A percentile compares a stretch with the other conserved stretches of the same genome.
Conservation (phyloP, 2,113 vertebrate genomes). For the Aplodontia rufa region DNA sequence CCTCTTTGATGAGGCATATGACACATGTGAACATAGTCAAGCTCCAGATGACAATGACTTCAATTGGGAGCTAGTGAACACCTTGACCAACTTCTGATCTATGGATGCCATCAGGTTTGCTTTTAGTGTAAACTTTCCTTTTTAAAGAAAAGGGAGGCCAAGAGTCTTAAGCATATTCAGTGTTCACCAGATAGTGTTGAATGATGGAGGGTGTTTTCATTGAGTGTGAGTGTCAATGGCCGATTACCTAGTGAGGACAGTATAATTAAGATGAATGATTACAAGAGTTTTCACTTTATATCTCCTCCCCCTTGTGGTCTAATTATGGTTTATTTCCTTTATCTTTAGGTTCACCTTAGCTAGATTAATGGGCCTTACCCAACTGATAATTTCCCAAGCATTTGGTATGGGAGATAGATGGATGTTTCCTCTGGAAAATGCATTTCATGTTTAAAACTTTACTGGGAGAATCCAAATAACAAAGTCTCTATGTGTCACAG, state of each 20-base stretch:
- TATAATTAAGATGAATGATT: neutral
- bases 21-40: constrained; percentile 94
- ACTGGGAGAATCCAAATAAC: too few species aligned
- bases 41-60: constrained; percentile 94
- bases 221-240: neutral
- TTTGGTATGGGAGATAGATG: too few species aligned
- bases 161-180: too few species aligned
- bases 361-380: neutral
- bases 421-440: too few species aligned
- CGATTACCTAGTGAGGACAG: neutral
- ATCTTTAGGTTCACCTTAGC: neutral
- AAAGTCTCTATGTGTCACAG: too few species aligned
- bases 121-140: constrained; percentile 40
- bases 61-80: constrained; percentile 94
- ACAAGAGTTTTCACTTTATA: neutral
- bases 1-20: constrained; percentile 93
- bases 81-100: constrained; percentile 87
- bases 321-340: neutral
- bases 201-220: neutral
- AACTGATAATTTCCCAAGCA: neutral
- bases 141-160: neutral
- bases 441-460: too few species aligned
- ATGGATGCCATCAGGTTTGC: constrained; percentile 95
- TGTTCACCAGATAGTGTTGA: neutral
- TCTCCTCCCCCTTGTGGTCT: neutral